Conservation (phyloP, 2,113 vertebrate genomes). For the Oenanthe melanoleuca region DNA sequence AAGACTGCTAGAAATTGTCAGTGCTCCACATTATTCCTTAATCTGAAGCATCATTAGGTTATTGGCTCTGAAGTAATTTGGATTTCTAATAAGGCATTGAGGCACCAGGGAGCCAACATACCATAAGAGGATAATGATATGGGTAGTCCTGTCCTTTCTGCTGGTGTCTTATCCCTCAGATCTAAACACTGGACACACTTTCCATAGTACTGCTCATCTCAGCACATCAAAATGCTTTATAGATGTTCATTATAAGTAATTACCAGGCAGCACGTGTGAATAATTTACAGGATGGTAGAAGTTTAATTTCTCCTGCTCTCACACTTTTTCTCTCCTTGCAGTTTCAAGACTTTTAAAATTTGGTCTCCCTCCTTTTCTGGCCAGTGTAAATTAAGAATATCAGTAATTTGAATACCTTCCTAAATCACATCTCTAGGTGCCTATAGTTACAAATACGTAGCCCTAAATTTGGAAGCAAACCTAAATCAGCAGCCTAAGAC, state of each 20-base stretch:
- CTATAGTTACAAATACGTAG: background rate
- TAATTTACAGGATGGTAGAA: conserved; percentile 35
- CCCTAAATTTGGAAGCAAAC: background rate
- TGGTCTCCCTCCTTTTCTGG: background rate
- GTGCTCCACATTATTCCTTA: background rate
- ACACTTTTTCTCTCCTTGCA: background rate
- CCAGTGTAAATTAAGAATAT: background rate
- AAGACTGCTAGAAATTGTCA: background rate
- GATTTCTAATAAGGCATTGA: conserved; percentile 11
- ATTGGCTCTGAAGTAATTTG: conserved; percentile 15
- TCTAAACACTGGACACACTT: conserved; percentile 58
- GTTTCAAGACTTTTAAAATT: background rate
- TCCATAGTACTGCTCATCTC: conserved; percentile 44
- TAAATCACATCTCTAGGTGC: background rate
- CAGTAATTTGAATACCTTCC: background rate
- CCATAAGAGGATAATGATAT: conserved; percentile 64
- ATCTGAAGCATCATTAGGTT: background rate
- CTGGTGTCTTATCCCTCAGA: conserved; percentile 62
- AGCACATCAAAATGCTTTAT: conserved; percentile 67
- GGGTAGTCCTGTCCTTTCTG: conserved; percentile 59
- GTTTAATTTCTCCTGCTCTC: background rate
- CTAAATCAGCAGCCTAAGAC: background rate
- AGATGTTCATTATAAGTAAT: conserved; percentile 60
- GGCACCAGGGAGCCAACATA: conserved; percentile 16
- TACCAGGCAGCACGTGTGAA: conserved; percentile 37